These are phyloP conservation scores for Azorinus chamasolen DNA, from an alignment of 2,888 invertebrate species.

Conservation along the genomic window DNA sequence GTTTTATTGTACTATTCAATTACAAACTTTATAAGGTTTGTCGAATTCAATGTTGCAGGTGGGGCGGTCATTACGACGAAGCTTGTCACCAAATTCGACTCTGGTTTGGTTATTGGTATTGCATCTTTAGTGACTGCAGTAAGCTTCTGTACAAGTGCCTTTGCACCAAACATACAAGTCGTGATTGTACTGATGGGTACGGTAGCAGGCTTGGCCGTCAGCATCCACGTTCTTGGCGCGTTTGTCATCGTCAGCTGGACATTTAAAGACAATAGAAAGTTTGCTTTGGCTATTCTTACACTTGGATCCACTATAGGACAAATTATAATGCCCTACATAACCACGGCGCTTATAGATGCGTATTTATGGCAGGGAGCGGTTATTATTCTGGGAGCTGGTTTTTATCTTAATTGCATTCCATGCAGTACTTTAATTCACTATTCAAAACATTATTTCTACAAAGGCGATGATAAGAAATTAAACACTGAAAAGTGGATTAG, in stretches of 20 bases:
- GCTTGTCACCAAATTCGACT: slow-evolving; percentile 23
- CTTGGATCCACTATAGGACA: slow-evolving; percentile 38
- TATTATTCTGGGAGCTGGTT: slow-evolving; percentile 28
- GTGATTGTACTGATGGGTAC: slow-evolving; percentile 39
- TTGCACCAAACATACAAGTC: slow-evolving; percentile 25
- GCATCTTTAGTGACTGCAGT: slow-evolving; percentile 16
- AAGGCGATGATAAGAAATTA: too few relatives aligned
- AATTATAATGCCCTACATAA: slow-evolving; percentile 40
- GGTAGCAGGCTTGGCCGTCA: slow-evolving; percentile 20
- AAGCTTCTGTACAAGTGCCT: slow-evolving; percentile 14
- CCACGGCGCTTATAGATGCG: slow-evolving; percentile 26
- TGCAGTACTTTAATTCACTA: slow-evolving; percentile 32
- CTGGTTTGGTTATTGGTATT: slow-evolving; percentile 25
- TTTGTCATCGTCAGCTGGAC: slow-evolving; percentile 26
- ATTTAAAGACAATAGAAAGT: slow-evolving; percentile 34
- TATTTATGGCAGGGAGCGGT: slow-evolving; percentile 45
- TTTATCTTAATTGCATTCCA: slow-evolving; percentile 39
- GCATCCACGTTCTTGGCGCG: slow-evolving; percentile 29
- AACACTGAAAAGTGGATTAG: too few relatives aligned
- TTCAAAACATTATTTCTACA: too few relatives aligned
- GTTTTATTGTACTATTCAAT: too few relatives aligned
- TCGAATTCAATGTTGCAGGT: slow-evolving; percentile 46
- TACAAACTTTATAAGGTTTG: too few relatives aligned
- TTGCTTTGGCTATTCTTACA: slow-evolving; percentile 42
- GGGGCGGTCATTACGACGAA: slow-evolving; percentile 41